These are phyloP conservation scores for Dascyllus trimaculatus DNA, from an alignment of 2,113 vertebrate genomes.

Conservation along the genomic window DNA sequence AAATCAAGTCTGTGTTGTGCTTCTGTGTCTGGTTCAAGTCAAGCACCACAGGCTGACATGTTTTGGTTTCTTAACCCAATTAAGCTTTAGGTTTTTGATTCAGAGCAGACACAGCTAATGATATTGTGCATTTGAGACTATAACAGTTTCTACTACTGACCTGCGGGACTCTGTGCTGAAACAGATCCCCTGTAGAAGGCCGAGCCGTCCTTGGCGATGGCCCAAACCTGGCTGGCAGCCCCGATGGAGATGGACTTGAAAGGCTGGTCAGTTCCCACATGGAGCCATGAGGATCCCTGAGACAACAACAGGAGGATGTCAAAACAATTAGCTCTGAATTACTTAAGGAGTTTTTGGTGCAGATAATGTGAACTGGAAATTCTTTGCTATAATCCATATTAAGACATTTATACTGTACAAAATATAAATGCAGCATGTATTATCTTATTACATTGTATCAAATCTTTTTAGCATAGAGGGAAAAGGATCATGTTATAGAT, in stretches of 20 bases:
- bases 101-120: not conserved
- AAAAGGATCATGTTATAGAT: no score
- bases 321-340: not conserved
- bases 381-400: no score
- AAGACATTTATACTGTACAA: no score
- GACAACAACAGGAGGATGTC: not conserved
- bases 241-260: conserved; percentile 94
- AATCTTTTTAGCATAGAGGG: no score
- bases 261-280: conserved; percentile 96
- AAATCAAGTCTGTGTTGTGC: not conserved
- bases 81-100: not conserved
- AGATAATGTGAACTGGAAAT: no score
- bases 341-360: no score
- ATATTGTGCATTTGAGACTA: not conserved
- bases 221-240: conserved; percentile 93
- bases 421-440: no score
- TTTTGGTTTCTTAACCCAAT: not conserved
- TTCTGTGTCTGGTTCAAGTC: no score
- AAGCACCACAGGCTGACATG: not conserved
- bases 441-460: no score
- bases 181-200: conserved; percentile 95
- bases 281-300: conserved; percentile 96
- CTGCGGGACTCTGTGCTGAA: conserved; percentile 89
- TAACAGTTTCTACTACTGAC: conserved; percentile 73
- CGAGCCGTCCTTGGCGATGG: conserved; percentile 93